Percentiles rank a stretch among this genome's conserved stretches.
Conservation (phyloP, 1,140 invertebrate species). For the Diploscapter pachys region DNA sequence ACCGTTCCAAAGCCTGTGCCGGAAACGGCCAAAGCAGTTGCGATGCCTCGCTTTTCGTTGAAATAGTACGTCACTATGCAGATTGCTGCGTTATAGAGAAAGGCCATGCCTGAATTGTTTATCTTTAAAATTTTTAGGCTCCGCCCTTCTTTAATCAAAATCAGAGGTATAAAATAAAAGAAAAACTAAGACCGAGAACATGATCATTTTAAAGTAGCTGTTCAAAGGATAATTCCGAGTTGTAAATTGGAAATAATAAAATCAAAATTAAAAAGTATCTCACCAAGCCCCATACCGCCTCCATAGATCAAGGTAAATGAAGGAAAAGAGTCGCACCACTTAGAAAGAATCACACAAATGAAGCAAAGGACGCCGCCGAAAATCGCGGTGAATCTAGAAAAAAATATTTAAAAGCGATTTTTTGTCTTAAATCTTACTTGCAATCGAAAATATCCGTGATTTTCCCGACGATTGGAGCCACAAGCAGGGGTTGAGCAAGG, state of each 20-base stretch:
- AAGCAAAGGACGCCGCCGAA: conserved; percentile 1
- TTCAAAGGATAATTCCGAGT: too few relatives aligned
- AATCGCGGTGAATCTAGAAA: background rate
- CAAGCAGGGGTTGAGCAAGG: conserved; percentile 7
- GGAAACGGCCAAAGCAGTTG: conserved; percentile 12
- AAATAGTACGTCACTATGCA: conserved; percentile 28
- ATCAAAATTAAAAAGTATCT: background rate
- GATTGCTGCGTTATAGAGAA: conserved; percentile 22
- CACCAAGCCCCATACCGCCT: background rate
- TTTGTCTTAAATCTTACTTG: too few relatives aligned
- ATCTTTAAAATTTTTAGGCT: too few relatives aligned
- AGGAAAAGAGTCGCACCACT: background rate
- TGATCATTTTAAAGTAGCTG: too few relatives aligned
- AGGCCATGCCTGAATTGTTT: conserved; percentile 1
- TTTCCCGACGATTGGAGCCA: conserved; percentile 10
- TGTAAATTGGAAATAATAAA: background rate
- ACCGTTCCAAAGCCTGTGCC: conserved; percentile 19
- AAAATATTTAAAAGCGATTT: too few relatives aligned
- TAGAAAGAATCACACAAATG: background rate
- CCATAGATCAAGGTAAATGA: background rate
- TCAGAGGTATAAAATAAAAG: too few relatives aligned
- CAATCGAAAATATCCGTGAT: conserved; percentile 11
- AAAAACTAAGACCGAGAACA: too few relatives aligned
- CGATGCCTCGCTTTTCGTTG: background rate
- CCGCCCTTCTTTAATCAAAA: too few relatives aligned